Conservation (phyloP, 2,113 vertebrate genomes). For the Prolemur simus region DNA sequence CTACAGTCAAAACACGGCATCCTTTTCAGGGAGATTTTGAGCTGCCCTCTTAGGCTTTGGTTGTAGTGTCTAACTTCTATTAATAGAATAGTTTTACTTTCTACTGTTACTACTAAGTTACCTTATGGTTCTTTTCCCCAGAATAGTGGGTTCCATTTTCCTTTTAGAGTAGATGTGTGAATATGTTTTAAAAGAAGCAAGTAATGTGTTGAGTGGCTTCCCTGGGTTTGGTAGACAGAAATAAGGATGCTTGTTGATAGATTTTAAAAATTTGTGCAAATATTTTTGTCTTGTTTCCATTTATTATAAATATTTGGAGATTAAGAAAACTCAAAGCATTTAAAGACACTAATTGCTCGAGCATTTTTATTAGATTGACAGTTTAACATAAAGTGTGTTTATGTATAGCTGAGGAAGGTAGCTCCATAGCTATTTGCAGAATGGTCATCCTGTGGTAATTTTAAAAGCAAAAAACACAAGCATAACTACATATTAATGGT, state of each 20-base stretch:
- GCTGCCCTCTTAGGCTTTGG: neutral
- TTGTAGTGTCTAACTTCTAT: neutral
- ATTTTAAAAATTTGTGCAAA: neutral
- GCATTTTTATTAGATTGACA: neutral
- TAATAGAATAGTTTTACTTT: neutral
- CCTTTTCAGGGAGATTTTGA: neutral
- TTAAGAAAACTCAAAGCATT: neutral
- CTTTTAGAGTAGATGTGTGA: neutral
- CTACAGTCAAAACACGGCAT: neutral
- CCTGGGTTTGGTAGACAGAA: neutral
- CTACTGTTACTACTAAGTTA: neutral
- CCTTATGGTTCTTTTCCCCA: neutral
- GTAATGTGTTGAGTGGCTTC: neutral
- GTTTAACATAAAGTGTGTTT: neutral
- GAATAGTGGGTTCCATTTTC: neutral
- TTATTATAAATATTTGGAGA: neutral
- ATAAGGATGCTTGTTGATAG: neutral
- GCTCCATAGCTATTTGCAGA: neutral
- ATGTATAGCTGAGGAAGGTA: fast-evolving
- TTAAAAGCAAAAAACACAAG: neutral
- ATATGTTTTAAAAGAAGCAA: neutral
- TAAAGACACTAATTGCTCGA: neutral
- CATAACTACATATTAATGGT: neutral
- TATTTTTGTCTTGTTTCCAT: neutral
- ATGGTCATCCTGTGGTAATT: neutral